phyloP scores from a whole-genome alignment of 2,797 vertebrate species.

The Falco novaeseelandiae region DNA sequence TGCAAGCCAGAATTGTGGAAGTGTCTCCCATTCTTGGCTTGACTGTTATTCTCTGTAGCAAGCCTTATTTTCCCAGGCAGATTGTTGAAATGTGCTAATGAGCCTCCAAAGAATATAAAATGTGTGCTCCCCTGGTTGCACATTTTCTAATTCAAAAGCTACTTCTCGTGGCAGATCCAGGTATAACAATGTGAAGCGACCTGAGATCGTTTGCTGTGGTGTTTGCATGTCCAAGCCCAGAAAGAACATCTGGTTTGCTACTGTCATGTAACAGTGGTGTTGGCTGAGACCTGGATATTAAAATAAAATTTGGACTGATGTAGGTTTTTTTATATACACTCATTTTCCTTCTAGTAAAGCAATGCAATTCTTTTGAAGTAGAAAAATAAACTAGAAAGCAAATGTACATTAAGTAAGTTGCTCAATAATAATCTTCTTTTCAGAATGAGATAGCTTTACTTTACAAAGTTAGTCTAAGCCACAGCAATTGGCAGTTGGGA shows the following conservation, averaged over 20 bases:
- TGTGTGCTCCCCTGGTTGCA: not conserved
- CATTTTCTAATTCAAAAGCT: constrained; percentile 24
- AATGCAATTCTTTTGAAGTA: not conserved
- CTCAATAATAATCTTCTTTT: not conserved
- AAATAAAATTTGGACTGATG: not conserved
- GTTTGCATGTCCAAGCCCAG: not conserved
- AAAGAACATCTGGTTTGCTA: not conserved
- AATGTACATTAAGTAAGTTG: not conserved
- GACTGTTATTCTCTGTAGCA: not conserved
- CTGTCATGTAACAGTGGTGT: not conserved
- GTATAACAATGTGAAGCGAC: not conserved
- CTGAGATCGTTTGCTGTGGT: not conserved
- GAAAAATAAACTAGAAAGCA: not conserved
- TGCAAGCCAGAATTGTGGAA: not conserved
- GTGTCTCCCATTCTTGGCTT: not conserved
- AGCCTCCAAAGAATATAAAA: constrained; percentile 7
- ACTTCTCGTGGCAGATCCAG: constrained; percentile 22
- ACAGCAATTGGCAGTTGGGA: not conserved
- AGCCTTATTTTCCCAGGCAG: constrained; percentile 28
- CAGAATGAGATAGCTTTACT: not conserved
- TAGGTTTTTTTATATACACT: not conserved
- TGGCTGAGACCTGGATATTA: not conserved
- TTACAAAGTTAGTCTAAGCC: not conserved
- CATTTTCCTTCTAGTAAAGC: not conserved
- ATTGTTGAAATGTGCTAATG: constrained; percentile 37